phyloP scores from a whole-genome alignment of 2,113 vertebrate species.

The Barnardius zonarius region DNA sequence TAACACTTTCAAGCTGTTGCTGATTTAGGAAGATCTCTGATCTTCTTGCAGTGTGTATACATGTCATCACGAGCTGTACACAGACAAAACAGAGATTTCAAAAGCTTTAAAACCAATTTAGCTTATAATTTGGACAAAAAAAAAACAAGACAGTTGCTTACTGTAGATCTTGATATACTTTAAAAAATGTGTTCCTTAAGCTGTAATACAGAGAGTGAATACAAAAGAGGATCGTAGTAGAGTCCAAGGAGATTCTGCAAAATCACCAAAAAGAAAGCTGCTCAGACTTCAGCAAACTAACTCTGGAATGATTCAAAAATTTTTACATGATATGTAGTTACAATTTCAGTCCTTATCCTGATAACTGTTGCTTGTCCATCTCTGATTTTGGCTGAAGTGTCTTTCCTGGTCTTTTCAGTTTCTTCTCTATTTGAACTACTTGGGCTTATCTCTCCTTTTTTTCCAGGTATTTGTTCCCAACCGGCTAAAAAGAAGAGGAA shows the following conservation, averaged over 20 bases:
- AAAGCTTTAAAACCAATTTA: neutral
- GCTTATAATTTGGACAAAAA: neutral
- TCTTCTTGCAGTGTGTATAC: neutral
- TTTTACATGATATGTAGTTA: neutral
- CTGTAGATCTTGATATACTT: neutral
- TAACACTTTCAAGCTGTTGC: neutral
- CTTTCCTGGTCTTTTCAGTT: neutral
- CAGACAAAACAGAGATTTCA: neutral
- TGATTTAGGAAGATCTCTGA: neutral
- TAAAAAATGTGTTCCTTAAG: neutral
- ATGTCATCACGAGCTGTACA: neutral
- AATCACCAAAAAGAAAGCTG: neutral
- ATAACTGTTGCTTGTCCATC: neutral
- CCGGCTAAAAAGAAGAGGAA: neutral
- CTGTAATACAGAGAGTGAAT: neutral
- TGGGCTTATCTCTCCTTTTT: neutral
- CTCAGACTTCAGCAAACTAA: neutral
- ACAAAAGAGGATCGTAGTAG: neutral
- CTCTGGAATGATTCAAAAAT: rapidly evolving
- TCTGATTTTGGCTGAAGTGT: neutral
- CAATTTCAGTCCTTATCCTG: neutral
- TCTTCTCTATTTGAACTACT: neutral
- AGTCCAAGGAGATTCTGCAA: neutral
- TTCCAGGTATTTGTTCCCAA: neutral
- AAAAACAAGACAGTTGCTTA: neutral